These are phyloP conservation scores for Mesochorus sp. DNA, from an alignment of 2,888 invertebrate species.

Conservation along the genomic window DNA sequence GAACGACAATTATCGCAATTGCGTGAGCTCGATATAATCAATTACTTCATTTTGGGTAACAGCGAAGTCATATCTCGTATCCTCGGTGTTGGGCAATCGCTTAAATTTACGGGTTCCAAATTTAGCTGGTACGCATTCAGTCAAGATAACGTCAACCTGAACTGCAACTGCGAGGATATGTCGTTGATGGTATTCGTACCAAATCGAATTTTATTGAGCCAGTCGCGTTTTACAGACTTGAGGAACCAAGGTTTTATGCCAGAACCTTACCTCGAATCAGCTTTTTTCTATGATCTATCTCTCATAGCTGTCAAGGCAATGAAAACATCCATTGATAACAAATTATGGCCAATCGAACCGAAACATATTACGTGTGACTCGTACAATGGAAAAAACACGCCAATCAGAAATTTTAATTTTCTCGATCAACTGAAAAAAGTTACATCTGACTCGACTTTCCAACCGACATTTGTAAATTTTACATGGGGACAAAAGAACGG, in stretches of 20 bases:
- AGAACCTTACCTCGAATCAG: slow-evolving; percentile 79
- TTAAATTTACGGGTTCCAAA: slow-evolving; percentile 91
- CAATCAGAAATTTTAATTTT: slow-evolving; percentile 88
- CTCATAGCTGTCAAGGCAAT: slow-evolving; percentile 74
- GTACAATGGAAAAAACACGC: slow-evolving; percentile 90
- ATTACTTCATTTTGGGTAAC: slow-evolving; percentile 93
- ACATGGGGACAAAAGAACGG: slow-evolving; percentile 75
- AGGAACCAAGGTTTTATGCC: slow-evolving; percentile 67
- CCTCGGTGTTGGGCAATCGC: slow-evolving; percentile 88
- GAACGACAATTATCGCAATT: slow-evolving; percentile 88
- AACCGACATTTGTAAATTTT: slow-evolving; percentile 73
- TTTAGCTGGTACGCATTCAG: slow-evolving; percentile 94
- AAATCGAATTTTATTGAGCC: slow-evolving; percentile 86
- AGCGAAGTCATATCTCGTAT: slow-evolving; percentile 88
- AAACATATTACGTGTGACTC: slow-evolving; percentile 90
- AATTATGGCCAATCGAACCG: slow-evolving; percentile 89
- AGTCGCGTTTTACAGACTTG: slow-evolving; percentile 82
- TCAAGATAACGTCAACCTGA: slow-evolving; percentile 87
- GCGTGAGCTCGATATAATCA: slow-evolving; percentile 92
- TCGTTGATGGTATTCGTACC: slow-evolving; percentile 90
- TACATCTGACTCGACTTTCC: slow-evolving; percentile 61
- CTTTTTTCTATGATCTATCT: slow-evolving; percentile 93
- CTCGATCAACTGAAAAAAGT: slow-evolving; percentile 65
- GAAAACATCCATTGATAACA: slow-evolving; percentile 81
- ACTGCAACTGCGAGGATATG: slow-evolving; percentile 90